Conservation (phyloP, 1,140 invertebrate genomes). For the Limonius californicus region DNA sequence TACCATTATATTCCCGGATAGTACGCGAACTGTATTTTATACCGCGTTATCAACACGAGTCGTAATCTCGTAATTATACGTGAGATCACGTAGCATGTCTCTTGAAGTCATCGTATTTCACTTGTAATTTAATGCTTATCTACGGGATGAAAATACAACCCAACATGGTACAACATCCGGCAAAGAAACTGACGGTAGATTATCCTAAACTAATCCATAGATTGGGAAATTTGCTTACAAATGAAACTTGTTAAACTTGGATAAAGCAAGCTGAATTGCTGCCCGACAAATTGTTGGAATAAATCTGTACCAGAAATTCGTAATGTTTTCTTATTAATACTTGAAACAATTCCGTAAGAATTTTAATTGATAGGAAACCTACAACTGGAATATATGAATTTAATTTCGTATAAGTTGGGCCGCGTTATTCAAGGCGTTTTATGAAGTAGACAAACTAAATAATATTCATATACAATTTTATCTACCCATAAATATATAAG, state of each 20-base stretch:
- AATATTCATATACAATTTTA: too few relatives aligned
- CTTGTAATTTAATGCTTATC: slow-evolving; percentile 10
- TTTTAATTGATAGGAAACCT: too few relatives aligned
- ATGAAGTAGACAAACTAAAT: too few relatives aligned
- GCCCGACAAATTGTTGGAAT: too few relatives aligned
- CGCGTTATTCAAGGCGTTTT: too few relatives aligned
- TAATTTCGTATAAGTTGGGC: too few relatives aligned
- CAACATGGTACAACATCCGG: not conserved
- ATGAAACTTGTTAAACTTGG: not conserved
- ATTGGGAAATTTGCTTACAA: slow-evolving; percentile 9
- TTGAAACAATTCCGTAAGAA: too few relatives aligned
- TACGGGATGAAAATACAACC: not conserved
- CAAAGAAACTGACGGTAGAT: slow-evolving; percentile 5
- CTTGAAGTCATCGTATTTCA: not conserved
- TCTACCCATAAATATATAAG: too few relatives aligned
- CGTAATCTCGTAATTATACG: slow-evolving; percentile 8
- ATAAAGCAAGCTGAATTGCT: too few relatives aligned
- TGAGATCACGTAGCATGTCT: not conserved
- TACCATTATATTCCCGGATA: not conserved
- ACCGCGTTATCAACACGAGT: not conserved
- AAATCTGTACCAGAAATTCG: too few relatives aligned
- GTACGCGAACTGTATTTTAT: not conserved
- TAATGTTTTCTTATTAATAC: too few relatives aligned
- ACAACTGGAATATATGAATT: too few relatives aligned
- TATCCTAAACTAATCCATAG: not conserved